Evolutionary conservation across 2,888 invertebrate genomes (phyloP).

Genomic region (Drosophila ezoana): DNA sequence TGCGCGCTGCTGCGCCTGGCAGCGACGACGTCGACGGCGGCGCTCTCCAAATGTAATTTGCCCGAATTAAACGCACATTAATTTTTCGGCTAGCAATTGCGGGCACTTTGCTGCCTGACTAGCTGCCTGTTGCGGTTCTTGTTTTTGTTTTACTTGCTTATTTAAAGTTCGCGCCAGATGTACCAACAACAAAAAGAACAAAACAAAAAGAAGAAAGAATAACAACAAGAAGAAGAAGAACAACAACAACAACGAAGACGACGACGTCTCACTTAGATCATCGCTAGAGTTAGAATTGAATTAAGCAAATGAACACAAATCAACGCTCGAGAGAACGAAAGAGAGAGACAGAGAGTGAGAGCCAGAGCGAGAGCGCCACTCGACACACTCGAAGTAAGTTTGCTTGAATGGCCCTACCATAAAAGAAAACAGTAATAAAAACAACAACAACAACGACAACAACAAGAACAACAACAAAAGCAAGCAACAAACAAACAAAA

Average conservation of each 20-base stretch:
- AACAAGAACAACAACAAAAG: conserved; percentile 28
- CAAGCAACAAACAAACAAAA: conserved; percentile 27
- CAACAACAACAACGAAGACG: conserved; percentile 23
- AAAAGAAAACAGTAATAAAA: conserved; percentile 23
- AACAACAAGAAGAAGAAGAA: conserved; percentile 13
- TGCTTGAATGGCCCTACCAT: conserved; percentile 26
- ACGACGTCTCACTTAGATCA: conserved; percentile 81
- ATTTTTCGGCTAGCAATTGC: conserved; percentile 59
- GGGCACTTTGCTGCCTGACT: conserved; percentile 32
- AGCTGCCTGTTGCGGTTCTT: conserved; percentile 13
- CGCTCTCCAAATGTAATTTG: conserved; percentile 62
- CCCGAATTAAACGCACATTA: conserved; percentile 76
- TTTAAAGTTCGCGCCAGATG: conserved; percentile 70
- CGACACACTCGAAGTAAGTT: conserved; percentile 29
- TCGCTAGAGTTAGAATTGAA: conserved; percentile 82
- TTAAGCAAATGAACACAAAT: conserved; percentile 69
- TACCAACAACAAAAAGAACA: conserved; percentile 40
- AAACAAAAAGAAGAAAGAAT: conserved; percentile 1
- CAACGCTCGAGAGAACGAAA: conserved; percentile 1
- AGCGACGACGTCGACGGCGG: conserved; percentile 11
- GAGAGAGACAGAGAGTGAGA: conserved; percentile 1
- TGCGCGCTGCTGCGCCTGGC: conserved; percentile 13
- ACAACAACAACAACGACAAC: conserved; percentile 24
- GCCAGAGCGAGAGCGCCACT: background rate
- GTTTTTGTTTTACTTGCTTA: conserved; percentile 32